Percentiles rank a stretch among this genome's conserved stretches.
These are phyloP conservation scores for Acromyrmex heyeri DNA, from an alignment of 1,140 invertebrate species.

Conservation along the genomic window DNA sequence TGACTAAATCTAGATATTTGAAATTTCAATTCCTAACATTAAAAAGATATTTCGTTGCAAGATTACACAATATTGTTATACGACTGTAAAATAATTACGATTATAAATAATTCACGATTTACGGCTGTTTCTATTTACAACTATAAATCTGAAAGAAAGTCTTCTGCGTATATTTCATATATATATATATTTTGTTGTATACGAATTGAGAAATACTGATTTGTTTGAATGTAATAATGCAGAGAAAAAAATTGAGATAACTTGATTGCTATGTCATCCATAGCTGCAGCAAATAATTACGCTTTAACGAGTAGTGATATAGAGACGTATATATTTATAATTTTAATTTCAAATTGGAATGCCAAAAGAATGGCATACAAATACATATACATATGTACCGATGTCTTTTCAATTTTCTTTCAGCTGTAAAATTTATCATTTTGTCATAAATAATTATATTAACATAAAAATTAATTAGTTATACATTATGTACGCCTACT, in stretches of 20 bases:
- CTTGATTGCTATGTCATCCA: background rate
- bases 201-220: background rate
- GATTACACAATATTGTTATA: conserved; percentile 3
- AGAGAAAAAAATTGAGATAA: background rate
- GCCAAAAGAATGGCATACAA: background rate
- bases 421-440: conserved; percentile 2
- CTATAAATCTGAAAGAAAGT: background rate
- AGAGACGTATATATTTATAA: background rate
- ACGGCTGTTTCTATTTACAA: background rate
- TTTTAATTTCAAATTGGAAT: background rate
- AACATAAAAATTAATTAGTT: background rate
- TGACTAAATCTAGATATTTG: background rate
- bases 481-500: background rate
- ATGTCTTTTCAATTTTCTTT: background rate
- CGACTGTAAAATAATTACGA: background rate
- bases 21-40: background rate
- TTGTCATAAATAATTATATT: conserved; percentile 1
- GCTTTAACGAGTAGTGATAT: background rate
- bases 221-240: background rate
- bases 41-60: background rate
- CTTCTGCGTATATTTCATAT: background rate
- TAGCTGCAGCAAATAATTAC: background rate
- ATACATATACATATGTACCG: background rate
- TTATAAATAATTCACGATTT: background rate
- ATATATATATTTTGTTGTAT: background rate